phyloP scores from a whole-genome alignment of 2,888 invertebrate genomes.

The Eudasyphora cyanicolor region DNA sequence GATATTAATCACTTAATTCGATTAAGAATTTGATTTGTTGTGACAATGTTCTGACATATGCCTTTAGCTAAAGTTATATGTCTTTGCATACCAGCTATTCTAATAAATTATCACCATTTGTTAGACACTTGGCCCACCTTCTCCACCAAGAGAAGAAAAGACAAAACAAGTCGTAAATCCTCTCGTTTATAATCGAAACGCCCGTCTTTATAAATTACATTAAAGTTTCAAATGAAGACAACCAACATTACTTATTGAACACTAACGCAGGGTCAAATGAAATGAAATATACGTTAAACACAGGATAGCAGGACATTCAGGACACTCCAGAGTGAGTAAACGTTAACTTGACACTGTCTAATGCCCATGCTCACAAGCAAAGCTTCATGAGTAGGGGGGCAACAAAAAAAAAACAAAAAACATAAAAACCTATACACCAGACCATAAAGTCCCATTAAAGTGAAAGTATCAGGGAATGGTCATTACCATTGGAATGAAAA shows the following conservation, averaged over 20 bases:
- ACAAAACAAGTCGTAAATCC: background rate
- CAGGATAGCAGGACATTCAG: background rate
- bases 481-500: conserved; percentile 28
- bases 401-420: background rate
- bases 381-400: too few relatives aligned
- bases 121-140: background rate
- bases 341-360: conserved; percentile 54
- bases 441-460: conserved; percentile 35
- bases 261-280: conserved; percentile 13
- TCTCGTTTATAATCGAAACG: background rate
- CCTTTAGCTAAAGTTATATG: too few relatives aligned
- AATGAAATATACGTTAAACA: conserved; percentile 16
- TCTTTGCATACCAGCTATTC: background rate
- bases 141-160: too few relatives aligned
- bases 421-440: conserved; percentile 29
- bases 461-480: conserved; percentile 36
- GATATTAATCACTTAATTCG: too few relatives aligned
- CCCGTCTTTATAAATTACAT: conserved; percentile 35
- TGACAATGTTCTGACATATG: too few relatives aligned
- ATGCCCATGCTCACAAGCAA: background rate
- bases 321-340: conserved; percentile 16
- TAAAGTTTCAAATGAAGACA: conserved; percentile 39
- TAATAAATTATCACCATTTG: background rate
- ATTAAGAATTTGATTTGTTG: too few relatives aligned
- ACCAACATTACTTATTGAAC: conserved; percentile 39